phyloP scores from a whole-genome alignment of 35 echinoderm and acorn worm species.

The Ophiothrix spiculata region DNA sequence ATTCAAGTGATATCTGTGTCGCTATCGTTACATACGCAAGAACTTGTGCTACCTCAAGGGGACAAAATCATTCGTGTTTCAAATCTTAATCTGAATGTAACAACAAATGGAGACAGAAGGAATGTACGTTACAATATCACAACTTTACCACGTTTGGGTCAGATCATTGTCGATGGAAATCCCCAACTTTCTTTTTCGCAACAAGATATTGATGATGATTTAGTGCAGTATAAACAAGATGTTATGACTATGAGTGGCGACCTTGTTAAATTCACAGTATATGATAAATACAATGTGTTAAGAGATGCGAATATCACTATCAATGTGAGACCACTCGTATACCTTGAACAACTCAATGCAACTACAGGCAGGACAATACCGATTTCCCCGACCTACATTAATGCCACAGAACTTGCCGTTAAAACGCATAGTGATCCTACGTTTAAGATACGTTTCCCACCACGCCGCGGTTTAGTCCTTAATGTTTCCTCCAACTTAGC shows the following conservation, averaged over 20 bases:
- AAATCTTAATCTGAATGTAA: constrained; percentile 45
- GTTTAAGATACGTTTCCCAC: constrained; percentile 31
- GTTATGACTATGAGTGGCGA: constrained; percentile 58
- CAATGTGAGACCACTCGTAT: constrained; percentile 37
- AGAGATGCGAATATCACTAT: constrained; percentile 61
- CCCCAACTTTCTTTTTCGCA: constrained; percentile 44
- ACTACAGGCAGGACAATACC: constrained; percentile 23
- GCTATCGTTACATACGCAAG: constrained; percentile 20
- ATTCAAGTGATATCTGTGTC: constrained; percentile 56
- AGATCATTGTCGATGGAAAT: constrained; percentile 42
- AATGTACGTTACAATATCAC: constrained; percentile 63
- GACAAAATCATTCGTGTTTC: constrained; percentile 34
- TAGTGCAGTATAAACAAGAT: constrained; percentile 63
- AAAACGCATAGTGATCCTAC: constrained; percentile 29
- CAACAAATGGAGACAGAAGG: constrained; percentile 63
- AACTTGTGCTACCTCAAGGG: constrained; percentile 64
- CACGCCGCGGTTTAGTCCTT: constrained; percentile 16
- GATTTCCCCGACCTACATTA: constrained; percentile 37
- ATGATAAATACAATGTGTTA: constrained; percentile 43
- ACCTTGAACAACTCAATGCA: constrained; percentile 26
- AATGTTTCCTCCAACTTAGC: constrained; percentile 35
- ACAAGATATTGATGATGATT: constrained; percentile 43
- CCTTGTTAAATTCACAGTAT: constrained; percentile 44
- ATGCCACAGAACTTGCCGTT: constrained; percentile 48
- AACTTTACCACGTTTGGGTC: constrained; percentile 55